Base-by-base conservation (phyloP, 2,888 invertebrate species). In the Coelopa pilipes region DNA sequence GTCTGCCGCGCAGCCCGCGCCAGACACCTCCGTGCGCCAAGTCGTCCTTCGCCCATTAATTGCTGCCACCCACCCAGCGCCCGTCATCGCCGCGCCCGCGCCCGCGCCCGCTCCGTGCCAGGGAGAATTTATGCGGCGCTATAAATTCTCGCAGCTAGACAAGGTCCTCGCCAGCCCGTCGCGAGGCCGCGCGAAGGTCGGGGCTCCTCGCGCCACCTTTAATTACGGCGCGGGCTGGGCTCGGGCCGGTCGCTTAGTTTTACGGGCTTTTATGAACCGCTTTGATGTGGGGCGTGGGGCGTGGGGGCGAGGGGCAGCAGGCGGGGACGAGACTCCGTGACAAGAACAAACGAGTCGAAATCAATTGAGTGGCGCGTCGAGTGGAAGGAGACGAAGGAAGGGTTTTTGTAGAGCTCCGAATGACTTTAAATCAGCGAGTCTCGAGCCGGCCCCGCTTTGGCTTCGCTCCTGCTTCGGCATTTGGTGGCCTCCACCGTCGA, bases 141-240 rank as follows among this genome's bases (percentile, higher is more conserved):
- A 63, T 63, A 63, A 63, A 63, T 63, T 34, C 63, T n/a, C n/a
- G 45, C 34, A 1, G 1, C 55, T 55, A 55, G 55, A 55, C 55
- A 55, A 55, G 55, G 55, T 55, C 17, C 19, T 19, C 17, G 17
- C 55, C 19, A n/a, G n/a, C n/a, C n/a, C n/a, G n/a, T n/a, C n/a
- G 17, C 17, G 55, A 55, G 55, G 55, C 55, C 55, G 19, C 17
- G 17, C n/a, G 55, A 5, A 55, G 17, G 17, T n/a, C 55, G 19
- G 1, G 1, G 10, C n/a, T 55, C 10, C 5, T n/a, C 13, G 10
- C 53, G 53, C 10, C 13, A 3, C 13, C 2, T 13, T 55, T n/a
- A n/a, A 11, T 7, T 17, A 19, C 17, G 5, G 55, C 3, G n/a
- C 1, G 55, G 9, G 15, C 17, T 17, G 55, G 55, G 17, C 17